These are phyloP conservation scores for Sebastes diploproa DNA, from an alignment of 2,797 vertebrate species.

Conservation along the genomic window DNA sequence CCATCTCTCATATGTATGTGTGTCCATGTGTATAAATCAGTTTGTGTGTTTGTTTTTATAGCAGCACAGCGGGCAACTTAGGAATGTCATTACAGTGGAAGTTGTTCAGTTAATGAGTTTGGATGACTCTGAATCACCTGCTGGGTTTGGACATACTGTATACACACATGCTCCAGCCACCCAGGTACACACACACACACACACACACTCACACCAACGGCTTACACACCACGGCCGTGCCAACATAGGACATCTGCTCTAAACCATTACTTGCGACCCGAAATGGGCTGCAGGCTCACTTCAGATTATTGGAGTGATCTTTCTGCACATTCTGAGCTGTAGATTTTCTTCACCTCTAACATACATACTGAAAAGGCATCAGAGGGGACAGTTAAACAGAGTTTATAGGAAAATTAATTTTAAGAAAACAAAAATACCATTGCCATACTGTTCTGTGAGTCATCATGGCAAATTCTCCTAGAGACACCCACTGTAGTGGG, in stretches of 20 bases:
- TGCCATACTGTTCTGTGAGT: background rate
- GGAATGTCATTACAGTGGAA: constrained; percentile 37
- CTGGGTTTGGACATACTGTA: constrained; percentile 33
- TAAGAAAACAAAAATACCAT: background rate
- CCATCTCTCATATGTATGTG: background rate
- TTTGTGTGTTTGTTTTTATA: background rate
- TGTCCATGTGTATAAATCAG: background rate
- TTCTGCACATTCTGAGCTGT: background rate
- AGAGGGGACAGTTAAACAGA: background rate
- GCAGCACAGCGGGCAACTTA: constrained; percentile 31
- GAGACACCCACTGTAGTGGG: background rate
- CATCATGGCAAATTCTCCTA: background rate
- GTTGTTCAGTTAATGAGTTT: constrained; percentile 54
- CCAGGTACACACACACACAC: background rate
- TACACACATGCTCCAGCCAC: background rate
- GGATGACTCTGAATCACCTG: constrained; percentile 45
- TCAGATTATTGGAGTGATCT: background rate
- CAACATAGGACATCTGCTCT: background rate
- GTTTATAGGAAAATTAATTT: background rate
- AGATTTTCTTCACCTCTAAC: background rate
- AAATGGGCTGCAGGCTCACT: background rate
- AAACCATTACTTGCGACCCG: background rate
- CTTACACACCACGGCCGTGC: background rate
- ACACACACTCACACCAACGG: background rate
- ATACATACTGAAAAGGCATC: background rate